Evolutionary conservation across 1,140 invertebrate species (phyloP).

Genomic region (Berghia stephanieae): DNA sequence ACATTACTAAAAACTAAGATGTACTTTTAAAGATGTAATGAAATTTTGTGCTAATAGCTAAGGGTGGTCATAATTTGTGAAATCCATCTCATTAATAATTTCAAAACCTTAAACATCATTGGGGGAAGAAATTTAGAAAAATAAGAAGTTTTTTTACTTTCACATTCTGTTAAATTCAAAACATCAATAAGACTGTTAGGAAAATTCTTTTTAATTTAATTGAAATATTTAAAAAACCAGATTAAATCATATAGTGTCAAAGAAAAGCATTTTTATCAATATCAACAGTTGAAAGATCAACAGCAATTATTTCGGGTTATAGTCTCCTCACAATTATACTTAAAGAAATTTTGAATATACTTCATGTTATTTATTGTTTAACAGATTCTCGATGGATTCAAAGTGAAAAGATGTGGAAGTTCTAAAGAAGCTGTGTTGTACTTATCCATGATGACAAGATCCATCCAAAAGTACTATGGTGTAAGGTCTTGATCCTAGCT

Average conservation of each 20-base stretch:
- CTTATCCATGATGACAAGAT: constrained; percentile 79
- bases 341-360: too few relatives aligned
- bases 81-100: too few relatives aligned
- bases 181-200: too few relatives aligned
- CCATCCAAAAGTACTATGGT: constrained; percentile 74
- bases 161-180: too few relatives aligned
- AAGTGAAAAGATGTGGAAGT: constrained; percentile 80
- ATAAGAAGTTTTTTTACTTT: too few relatives aligned
- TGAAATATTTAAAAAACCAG: background rate
- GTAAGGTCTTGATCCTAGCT: constrained; percentile 66
- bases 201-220: background rate
- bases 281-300: background rate
- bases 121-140: too few relatives aligned
- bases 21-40: too few relatives aligned
- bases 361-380: constrained; percentile 17
- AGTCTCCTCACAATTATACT: too few relatives aligned
- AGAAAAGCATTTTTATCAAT: background rate
- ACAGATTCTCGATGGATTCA: constrained; percentile 81
- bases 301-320: background rate
- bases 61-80: too few relatives aligned
- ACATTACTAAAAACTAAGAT: too few relatives aligned
- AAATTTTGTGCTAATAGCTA: too few relatives aligned
- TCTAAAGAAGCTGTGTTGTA: constrained; percentile 80
- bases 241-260: background rate
- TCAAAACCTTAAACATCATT: too few relatives aligned